These are phyloP conservation scores for Erebia ligea DNA, from an alignment of 2,888 invertebrate species.

Conservation along the genomic window DNA sequence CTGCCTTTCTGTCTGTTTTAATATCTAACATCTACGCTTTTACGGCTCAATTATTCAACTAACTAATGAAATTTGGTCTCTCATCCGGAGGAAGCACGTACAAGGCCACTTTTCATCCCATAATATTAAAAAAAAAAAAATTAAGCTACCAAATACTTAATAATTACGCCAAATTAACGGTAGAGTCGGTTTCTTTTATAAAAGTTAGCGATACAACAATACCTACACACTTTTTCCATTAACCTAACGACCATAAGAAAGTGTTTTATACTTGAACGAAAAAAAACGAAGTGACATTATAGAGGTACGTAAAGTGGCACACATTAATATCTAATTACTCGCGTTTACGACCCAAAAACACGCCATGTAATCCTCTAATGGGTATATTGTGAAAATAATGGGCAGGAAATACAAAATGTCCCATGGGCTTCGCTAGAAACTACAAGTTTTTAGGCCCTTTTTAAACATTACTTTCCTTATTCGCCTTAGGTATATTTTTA, in stretches of 20 bases:
- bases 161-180: too few species aligned
- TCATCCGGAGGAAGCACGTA: too few species aligned
- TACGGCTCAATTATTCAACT: too few species aligned
- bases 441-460: constrained; percentile 1
- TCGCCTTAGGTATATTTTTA: too few species aligned
- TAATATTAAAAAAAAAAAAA: too few species aligned
- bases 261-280: constrained; percentile 1
- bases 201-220: not conserved
- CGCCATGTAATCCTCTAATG: constrained; percentile 34
- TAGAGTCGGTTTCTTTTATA: not conserved
- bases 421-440: constrained; percentile 24
- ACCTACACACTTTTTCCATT: constrained; percentile 10
- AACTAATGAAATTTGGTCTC: too few species aligned
- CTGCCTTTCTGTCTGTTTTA: too few species aligned
- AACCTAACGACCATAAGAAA: constrained; percentile 13
- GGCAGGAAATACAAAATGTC: constrained; percentile 38
- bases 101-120: too few species aligned
- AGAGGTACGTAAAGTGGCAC: constrained; percentile 1
- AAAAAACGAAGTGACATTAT: constrained; percentile 18
- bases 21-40: too few species aligned
- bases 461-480: not conserved
- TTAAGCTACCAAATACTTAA: too few species aligned
- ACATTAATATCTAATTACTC: constrained; percentile 27
- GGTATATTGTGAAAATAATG: constrained; percentile 38
- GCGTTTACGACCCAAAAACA: constrained; percentile 25